These are phyloP conservation scores for Nerophis lumbriciformis DNA, from an alignment of 2,113 vertebrate genomes.

Conservation along the genomic window DNA sequence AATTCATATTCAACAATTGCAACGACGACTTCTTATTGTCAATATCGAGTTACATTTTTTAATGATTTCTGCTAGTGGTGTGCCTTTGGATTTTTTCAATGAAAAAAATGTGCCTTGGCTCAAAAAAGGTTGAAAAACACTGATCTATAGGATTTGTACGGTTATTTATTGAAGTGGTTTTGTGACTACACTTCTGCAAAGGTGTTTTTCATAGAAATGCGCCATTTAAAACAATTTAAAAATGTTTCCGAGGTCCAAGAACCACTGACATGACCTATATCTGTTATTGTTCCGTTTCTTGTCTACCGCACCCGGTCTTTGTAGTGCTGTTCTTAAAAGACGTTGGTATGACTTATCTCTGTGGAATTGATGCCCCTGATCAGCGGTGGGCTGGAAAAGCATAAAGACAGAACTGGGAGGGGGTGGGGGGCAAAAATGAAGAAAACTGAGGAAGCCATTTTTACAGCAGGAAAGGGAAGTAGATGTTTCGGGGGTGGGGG, in stretches of 20 bases:
- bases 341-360: constrained; percentile 43
- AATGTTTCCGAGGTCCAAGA: constrained; percentile 3
- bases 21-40: too few species aligned
- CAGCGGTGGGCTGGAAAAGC: constrained; percentile 65
- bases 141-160: neutral
- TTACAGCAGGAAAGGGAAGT: constrained; percentile 33
- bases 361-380: constrained; percentile 65
- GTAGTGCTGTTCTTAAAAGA: constrained; percentile 35
- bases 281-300: constrained; percentile 7
- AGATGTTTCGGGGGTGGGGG: constrained; percentile 33
- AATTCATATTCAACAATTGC: too few species aligned
- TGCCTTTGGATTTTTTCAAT: too few species aligned
- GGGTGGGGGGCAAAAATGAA: constrained; percentile 5
- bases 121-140: too few species aligned
- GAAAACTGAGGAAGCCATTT: constrained; percentile 64
- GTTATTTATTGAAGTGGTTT: constrained; percentile 9
- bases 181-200: constrained; percentile 37
- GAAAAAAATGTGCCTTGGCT: too few species aligned
- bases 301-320: neutral
- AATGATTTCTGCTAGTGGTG: too few species aligned
- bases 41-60: too few species aligned
- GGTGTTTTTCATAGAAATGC: constrained; percentile 12
- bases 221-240: constrained; percentile 31
- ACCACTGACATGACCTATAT: constrained; percentile 9
- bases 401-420: constrained; percentile 50